Conservation (phyloP, 1,140 invertebrate species). For the Tetragnatha versicolor region DNA sequence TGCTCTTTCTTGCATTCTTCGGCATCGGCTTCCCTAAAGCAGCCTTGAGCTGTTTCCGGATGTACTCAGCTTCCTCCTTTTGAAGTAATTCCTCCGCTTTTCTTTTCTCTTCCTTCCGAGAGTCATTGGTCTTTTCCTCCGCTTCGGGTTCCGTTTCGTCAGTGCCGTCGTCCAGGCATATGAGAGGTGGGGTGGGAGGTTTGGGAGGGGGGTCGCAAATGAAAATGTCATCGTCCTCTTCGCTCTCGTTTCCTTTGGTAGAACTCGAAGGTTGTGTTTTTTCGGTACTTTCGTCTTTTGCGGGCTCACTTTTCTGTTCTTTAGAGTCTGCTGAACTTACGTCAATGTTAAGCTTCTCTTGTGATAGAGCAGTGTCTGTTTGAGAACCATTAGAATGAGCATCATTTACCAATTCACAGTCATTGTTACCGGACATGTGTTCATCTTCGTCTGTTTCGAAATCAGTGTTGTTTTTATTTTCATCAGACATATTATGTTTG, state of each 20-base stretch:
- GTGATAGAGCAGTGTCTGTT: neutral
- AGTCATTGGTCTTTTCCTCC: neutral
- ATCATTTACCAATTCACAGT: too few relatives aligned
- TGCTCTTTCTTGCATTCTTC: constrained; percentile 8
- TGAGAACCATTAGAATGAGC: too few relatives aligned
- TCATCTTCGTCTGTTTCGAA: too few relatives aligned
- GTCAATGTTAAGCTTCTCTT: neutral
- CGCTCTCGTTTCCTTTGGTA: neutral
- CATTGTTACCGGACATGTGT: too few relatives aligned
- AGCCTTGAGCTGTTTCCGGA: neutral
- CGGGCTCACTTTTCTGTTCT: neutral
- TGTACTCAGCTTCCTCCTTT: neutral
- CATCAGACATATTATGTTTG: neutral
- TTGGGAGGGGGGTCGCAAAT: constrained; percentile 31
- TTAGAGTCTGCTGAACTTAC: too few relatives aligned
- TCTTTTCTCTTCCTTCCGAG: neutral
- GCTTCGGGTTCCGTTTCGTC: constrained; percentile 19
- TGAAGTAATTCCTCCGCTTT: neutral
- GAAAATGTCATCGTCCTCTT: constrained; percentile 28
- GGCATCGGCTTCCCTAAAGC: neutral
- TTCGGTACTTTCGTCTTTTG: neutral
- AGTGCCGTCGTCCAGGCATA: constrained; percentile 17
- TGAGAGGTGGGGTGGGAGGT: constrained; percentile 32
- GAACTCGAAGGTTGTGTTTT: neutral
- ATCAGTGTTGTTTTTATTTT: too few relatives aligned